These are phyloP conservation scores for Sphecodes monilicornis DNA, from an alignment of 2,888 invertebrate genomes.

Conservation along the genomic window DNA sequence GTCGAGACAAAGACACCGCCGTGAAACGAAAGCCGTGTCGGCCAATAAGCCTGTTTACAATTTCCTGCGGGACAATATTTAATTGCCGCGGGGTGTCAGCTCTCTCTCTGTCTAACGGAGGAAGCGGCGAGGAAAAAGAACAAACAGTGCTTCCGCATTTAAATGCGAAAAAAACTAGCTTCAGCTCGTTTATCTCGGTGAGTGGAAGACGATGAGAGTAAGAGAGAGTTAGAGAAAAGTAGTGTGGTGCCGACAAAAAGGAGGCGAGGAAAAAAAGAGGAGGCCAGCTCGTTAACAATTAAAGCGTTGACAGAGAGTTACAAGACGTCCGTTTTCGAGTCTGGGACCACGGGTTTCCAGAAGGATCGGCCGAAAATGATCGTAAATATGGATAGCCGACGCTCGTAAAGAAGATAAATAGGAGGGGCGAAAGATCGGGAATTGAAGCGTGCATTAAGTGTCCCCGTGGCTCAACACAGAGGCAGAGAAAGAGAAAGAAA, in stretches of 20 bases:
- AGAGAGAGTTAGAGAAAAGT: background rate
- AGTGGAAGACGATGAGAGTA: background rate
- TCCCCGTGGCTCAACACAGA: conserved; percentile 9
- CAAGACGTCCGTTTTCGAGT: conserved; percentile 20
- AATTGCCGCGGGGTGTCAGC: background rate
- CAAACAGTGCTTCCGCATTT: conserved; percentile 17
- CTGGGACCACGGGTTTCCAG: conserved; percentile 39
- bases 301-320: conserved; percentile 54
- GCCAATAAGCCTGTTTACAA: conserved; percentile 19
- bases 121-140: background rate
- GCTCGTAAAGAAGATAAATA: conserved; percentile 70
- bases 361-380: conserved; percentile 57
- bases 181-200: conserved; percentile 15
- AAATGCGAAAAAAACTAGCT: conserved; percentile 20
- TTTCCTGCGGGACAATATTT: conserved; percentile 6
- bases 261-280: background rate
- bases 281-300: conserved; percentile 51
- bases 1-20: background rate
- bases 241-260: background rate
- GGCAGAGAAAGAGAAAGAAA: background rate
- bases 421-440: conserved; percentile 54
- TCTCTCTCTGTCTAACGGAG: background rate
- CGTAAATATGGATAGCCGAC: conserved; percentile 64
- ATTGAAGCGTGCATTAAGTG: conserved; percentile 66
- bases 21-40: conserved; percentile 17